Evolutionary conservation across 1,140 invertebrate genomes (phyloP), one percentile per base, ranked within the genome.

Genomic region (Macrostomum lignano): DNA sequence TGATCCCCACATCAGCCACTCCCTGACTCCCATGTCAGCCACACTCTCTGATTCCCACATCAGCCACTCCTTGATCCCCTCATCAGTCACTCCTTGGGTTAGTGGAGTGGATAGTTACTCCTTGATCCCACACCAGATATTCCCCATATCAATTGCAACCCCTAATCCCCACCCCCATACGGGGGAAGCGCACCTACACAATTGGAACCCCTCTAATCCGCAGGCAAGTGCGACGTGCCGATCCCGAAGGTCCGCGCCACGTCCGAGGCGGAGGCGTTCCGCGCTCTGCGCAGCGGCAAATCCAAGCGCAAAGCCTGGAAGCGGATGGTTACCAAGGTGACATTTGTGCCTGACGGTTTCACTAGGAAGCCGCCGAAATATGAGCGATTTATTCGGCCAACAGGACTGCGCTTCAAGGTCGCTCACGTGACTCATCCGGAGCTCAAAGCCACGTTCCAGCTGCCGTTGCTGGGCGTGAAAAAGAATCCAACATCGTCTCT

Each of bases 171-270:
- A n/a, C n/a, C n/a, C n/a, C n/a, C n/a, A n/a, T n/a, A n/a, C n/a
- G n/a, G n/a, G n/a, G n/a, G n/a, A n/a, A n/a, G n/a, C n/a, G n/a
- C n/a, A n/a, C n/a, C n/a, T n/a, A n/a, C n/a, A n/a, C n/a, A n/a
- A n/a, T n/a, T n/a, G n/a, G n/a, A n/a, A n/a, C n/a, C n/a, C n/a
- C n/a, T n/a, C n/a, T n/a, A n/a, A n/a, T n/a, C n/a, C n/a, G n/a
- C n/a, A 60, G 91, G 86, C 0, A 98, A 98, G 67, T 99, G 86
- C 84, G 78, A 94, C 47, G 91, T 99, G 0, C 91, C 91, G 0
- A 73, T 99, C 46, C 88, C 91, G 0, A 94, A 96, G 69, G 86
- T 98, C 0, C 68, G 70, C 48, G 81, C 82, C 1, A 79, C 94
- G 43, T 76, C 78, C n/a, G 88, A 99, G 50, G 69, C 77, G 1